Conservation (phyloP, 2,888 invertebrate genomes). For the Leptopilina syphax region DNA sequence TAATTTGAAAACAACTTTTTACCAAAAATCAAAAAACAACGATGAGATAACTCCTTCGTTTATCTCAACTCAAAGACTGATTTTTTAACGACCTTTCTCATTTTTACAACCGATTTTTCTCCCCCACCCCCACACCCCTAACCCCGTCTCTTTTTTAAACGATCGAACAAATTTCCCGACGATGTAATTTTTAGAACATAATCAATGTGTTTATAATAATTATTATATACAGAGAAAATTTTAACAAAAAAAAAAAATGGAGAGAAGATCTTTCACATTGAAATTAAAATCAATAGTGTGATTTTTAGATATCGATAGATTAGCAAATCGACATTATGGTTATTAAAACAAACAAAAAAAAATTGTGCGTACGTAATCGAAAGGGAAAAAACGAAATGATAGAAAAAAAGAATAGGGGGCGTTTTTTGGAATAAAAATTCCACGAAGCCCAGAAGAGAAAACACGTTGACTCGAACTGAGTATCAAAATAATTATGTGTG, state of each 20-base stretch:
- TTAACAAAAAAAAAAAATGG: constrained; percentile 11
- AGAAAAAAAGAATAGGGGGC: neutral
- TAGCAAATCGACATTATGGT: constrained; percentile 2
- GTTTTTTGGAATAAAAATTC: neutral
- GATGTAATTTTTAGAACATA: constrained; percentile 52
- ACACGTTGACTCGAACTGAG: constrained; percentile 20
- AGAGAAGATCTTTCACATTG: neutral
- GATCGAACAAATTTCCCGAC: constrained; percentile 18
- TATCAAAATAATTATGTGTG: constrained; percentile 47
- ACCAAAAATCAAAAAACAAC: constrained; percentile 46
- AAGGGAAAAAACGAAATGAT: neutral
- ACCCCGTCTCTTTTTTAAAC: neutral
- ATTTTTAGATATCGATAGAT: constrained; percentile 45
- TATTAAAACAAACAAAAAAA: constrained; percentile 16
- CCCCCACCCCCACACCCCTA: too few species aligned
- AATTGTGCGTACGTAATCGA: constrained; percentile 41
- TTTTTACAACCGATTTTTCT: neutral
- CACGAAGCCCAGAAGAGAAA: neutral
- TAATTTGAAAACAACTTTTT: neutral
- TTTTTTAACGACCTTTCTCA: constrained; percentile 48
- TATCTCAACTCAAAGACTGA: constrained; percentile 55
- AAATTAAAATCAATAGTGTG: constrained; percentile 26
- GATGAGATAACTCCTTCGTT: constrained; percentile 48
- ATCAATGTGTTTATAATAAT: constrained; percentile 40
- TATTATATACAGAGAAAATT: constrained; percentile 44